Evolutionary conservation across 1,140 invertebrate species (phyloP).

Genomic region (Drosophila pruinosa): DNA sequence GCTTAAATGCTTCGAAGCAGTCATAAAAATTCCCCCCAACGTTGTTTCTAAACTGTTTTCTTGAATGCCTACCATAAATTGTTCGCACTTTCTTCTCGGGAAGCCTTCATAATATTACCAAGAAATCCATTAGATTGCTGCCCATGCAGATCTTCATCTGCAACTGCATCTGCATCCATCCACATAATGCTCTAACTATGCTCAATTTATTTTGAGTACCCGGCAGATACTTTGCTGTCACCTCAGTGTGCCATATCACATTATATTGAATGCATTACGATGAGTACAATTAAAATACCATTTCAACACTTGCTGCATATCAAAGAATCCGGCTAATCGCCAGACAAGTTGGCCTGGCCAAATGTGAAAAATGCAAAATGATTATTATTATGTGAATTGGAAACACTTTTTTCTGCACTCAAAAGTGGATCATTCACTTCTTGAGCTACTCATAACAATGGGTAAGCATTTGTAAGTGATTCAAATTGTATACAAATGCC

Average conservation of each 20-base stretch:
- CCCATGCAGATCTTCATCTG: background rate
- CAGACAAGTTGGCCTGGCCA: slow-evolving; percentile 4
- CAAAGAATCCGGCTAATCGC: slow-evolving; percentile 12
- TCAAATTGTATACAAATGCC: no score
- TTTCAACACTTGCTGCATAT: background rate
- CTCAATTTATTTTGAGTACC: background rate
- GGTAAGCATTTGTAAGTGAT: no score
- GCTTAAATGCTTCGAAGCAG: slow-evolving; percentile 38
- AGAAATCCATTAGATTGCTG: slow-evolving; percentile 26
- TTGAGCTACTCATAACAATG: no score
- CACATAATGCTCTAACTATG: background rate
- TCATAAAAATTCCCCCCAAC: slow-evolving; percentile 43
- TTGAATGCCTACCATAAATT: slow-evolving; percentile 56
- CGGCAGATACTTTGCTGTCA: background rate
- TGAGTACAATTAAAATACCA: background rate
- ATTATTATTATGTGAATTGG: no score
- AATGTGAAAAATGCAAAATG: background rate
- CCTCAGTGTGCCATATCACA: background rate
- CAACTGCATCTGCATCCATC: background rate
- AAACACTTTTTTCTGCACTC: no score
- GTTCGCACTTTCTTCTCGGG: slow-evolving; percentile 59
- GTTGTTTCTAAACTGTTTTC: slow-evolving; percentile 17
- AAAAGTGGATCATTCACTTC: no score
- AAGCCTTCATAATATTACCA: slow-evolving; percentile 30
- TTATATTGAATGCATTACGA: background rate